Conservation (phyloP, 2,113 vertebrate genomes). For the zebrafish (Danio rerio) region GRCz12tu NC_133194.1:7007501-7008000, state of each 20-base stretch:
- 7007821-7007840: conserved; percentile 6
- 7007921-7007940: too few species aligned
- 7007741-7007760: conserved; percentile 94
- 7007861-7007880: too few species aligned
- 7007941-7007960: neutral
- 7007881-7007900: neutral
- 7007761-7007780: conserved; percentile 96
- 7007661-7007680: neutral
- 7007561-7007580: too few species aligned
- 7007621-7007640: neutral
- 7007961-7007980: neutral
- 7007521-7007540: too few species aligned
- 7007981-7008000: neutral
- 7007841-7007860: conserved; percentile 12
- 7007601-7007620: neutral
- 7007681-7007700: neutral
- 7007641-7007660: neutral
- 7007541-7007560: too few species aligned
- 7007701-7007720: conserved; percentile 79
- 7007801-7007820: conserved; percentile 33
- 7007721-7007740: conserved; percentile 89
- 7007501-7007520: too few species aligned
- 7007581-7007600: too few species aligned
- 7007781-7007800: conserved; percentile 85
- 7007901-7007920: neutral